Evolutionary conservation across 2,888 invertebrate genomes (phyloP).

Genomic region (Psylliodes chrysocephalus): DNA sequence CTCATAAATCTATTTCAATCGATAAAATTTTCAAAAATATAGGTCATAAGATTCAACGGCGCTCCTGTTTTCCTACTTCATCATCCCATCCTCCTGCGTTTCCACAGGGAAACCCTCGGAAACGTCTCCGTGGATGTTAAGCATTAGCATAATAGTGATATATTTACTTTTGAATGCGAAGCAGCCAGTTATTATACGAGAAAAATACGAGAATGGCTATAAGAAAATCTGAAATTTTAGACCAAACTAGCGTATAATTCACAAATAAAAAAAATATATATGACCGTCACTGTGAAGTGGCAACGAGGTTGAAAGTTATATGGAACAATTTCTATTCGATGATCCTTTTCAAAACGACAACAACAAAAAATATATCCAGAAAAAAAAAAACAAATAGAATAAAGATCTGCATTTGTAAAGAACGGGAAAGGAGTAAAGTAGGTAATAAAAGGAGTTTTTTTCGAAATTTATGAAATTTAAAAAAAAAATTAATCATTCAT

Average conservation of each 20-base stretch:
- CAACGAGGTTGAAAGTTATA: neutral
- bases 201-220: constrained; percentile 20
- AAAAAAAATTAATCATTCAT: too few relatives aligned
- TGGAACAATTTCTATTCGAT: too few relatives aligned
- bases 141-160: constrained; percentile 51
- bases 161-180: constrained; percentile 46
- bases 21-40: neutral
- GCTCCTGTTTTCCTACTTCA: constrained; percentile 7
- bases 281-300: neutral
- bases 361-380: too few relatives aligned
- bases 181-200: constrained; percentile 28
- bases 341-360: too few relatives aligned
- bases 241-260: constrained; percentile 29
- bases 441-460: too few relatives aligned
- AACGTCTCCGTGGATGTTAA: constrained; percentile 46
- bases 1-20: neutral
- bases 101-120: constrained; percentile 39
- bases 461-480: too few relatives aligned
- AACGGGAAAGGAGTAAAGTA: too few relatives aligned
- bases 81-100: constrained; percentile 12
- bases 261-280: constrained; percentile 31
- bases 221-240: constrained; percentile 30
- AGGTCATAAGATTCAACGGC: constrained; percentile 2
- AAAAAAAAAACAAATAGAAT: too few relatives aligned
- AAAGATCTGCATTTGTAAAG: too few relatives aligned